Percentiles rank a stretch among this genome's conserved stretches.
Evolutionary conservation across 1,140 invertebrate species (phyloP).

Genomic region (Rhopalosiphum maidis): DNA sequence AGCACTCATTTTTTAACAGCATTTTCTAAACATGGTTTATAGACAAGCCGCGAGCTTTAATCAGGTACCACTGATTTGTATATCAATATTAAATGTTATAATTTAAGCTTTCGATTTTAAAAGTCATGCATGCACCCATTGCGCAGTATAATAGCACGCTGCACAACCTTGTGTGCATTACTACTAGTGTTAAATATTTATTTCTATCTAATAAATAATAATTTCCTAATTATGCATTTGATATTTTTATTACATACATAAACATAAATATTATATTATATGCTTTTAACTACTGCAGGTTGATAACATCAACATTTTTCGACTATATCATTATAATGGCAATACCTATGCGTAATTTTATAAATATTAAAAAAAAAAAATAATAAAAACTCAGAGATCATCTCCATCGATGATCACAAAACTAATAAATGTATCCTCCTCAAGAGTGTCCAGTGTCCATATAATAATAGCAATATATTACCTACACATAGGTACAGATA

Average conservation of each 20-base stretch:
- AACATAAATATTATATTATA: neutral
- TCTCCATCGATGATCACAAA: neutral
- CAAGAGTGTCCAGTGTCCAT: neutral
- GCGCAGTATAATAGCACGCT: too few species aligned
- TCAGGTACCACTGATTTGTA: too few species aligned
- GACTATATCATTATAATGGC: neutral
- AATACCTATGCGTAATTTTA: neutral
- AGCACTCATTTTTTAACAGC: too few species aligned
- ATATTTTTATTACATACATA: neutral
- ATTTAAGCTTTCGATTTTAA: too few species aligned
- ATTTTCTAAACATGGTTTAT: too few species aligned
- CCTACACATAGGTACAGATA: neutral
- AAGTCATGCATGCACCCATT: too few species aligned
- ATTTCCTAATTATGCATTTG: neutral
- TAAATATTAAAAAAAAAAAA: neutral
- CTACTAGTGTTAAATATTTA: neutral
- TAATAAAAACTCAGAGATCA: neutral
- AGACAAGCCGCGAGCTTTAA: too few species aligned
- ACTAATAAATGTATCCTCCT: neutral
- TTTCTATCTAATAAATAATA: neutral
- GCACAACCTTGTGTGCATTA: too few species aligned
- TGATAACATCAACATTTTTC: neutral
- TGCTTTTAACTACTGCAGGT: neutral
- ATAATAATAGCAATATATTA: neutral
- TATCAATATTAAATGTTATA: too few species aligned